Evolutionary conservation across 2,888 invertebrate species (phyloP), one percentile per base, ranked within the genome.

Genomic region (Pachydiplax longipennis): DNA sequence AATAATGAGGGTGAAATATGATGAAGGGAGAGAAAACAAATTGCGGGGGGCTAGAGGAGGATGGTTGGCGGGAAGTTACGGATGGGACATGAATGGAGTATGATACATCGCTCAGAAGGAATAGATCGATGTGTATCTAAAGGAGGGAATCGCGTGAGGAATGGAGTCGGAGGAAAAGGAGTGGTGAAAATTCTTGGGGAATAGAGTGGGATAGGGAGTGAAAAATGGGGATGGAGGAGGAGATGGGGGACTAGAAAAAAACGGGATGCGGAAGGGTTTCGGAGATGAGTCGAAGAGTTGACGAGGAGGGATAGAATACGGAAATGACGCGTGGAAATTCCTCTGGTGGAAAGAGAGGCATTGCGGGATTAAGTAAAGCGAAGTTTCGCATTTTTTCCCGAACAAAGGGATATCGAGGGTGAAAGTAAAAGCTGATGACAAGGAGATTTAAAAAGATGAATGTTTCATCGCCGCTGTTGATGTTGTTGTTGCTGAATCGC

Each of bases 361-460:
- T 83, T 83, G 83, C 31, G 61, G 73, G 87, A 87, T 87, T 87
- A 65, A 61, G 65, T 35, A 87, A 73, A 37, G 87, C 37, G 65
- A 65, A 37, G 31, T 65, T 40, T 18, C 31, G 35, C 53, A 83
- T 83, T 87, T 87, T 87, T 81, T 65, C n/a, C n/a, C 40, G 61
- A 61, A 87, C 87, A 87, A 87, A 87, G 58, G 87, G 65, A 61
- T 87, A 87, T 87, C 87, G 87, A 61, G 87, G 37, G 87, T 65
- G 87, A 87, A 65, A 87, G 87, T 87, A 87, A 87, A 87, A 87
- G 87, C 37, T 87, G 87, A 87, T 87, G 87, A 87, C 87, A 87
- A 87, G 87, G 87, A 87, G 87, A 65, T 87, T 87, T 87, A 87
- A 87, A 61, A 87, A 87, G 87, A 87, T 87, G 87, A 87, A 87